Base-by-base conservation (phyloP, 2,113 vertebrate species). In the Chaetops frenatus region DNA sequence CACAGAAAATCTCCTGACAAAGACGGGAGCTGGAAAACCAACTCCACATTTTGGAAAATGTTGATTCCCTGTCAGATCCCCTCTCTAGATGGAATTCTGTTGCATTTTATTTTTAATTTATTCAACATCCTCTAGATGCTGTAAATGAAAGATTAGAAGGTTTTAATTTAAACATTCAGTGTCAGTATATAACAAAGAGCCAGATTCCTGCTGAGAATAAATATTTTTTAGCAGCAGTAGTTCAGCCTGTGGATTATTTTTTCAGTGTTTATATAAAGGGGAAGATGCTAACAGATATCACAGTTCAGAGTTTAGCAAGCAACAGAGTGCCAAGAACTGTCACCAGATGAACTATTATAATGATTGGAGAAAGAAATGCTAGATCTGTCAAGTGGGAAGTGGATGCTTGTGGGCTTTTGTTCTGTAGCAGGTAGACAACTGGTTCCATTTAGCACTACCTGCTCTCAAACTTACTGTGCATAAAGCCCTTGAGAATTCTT, bases 51-150 rank as follows among this genome's bases (percentile, higher is more conserved):
- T 89, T 83, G 44, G 36, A 94, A 95, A 91, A 89, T 5, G 25
- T 28, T 66, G 48, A 71, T 90, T 92, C 56, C 70, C 74, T 94
- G 47, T 87, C 86, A 84, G 36, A 71, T 61, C 12, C 51, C 38
- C n/a, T 65, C 24, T 73, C 81, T 71, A 58, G 38, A 21, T 6
- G 1, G 29, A 95, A 84, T 81, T 85, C 25, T 82, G 27, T 85
- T 74, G 56, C 10, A 66, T 89, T 94, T 89, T 81, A 53, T 73
- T 94, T 96, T 94, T 93, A 94, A 87, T 93, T 83, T 91, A 81
- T 94, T 86, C 71, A 78, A 56, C 31, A 53, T 88, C 38, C 29
- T 92, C 21, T 95, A 88, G 58, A 69, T 83, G 35, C 45, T 72
- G 42, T 60, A 95, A 94, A 78, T 65, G 67, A 88, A 90, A 87